These are phyloP conservation scores for Ianthella basta DNA, from an alignment of 37 sponge, comb jelly and placozoan genomes.

Conservation along the genomic window DNA sequence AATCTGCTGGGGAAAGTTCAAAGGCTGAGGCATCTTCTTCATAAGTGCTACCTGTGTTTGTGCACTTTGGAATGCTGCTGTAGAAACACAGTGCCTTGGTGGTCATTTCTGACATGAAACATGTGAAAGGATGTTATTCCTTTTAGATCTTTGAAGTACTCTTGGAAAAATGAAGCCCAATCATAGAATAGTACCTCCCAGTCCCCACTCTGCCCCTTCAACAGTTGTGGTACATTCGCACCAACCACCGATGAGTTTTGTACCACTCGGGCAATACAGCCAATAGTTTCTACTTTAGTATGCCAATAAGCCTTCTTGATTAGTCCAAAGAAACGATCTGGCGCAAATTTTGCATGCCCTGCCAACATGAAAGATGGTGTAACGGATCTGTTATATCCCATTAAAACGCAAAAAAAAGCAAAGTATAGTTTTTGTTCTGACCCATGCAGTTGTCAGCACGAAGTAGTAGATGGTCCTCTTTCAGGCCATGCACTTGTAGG, in stretches of 20 bases:
- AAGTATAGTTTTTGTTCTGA: constrained; percentile 13
- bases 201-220: background rate
- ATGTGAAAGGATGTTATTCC: constrained; percentile 22
- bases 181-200: background rate
- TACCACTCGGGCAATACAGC: constrained; percentile 4
- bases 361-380: constrained; percentile 17
- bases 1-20: background rate
- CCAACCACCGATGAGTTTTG: background rate
- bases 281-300: constrained; percentile 8
- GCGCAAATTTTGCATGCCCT: constrained; percentile 1
- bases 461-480: background rate
- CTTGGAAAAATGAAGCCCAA: constrained; percentile 5
- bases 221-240: constrained; percentile 11
- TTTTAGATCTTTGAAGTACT: background rate
- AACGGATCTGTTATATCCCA: no score
- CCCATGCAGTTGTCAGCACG: constrained; percentile 26
- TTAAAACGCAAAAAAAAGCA: background rate
- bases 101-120: background rate
- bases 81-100: constrained; percentile 12
- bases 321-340: no score
- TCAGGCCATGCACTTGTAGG: background rate
- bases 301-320: no score
- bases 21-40: background rate
- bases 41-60: background rate
- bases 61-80: background rate